Evolutionary conservation across 2,888 invertebrate species (phyloP).

Genomic region (Melinopterus prodromus): DNA sequence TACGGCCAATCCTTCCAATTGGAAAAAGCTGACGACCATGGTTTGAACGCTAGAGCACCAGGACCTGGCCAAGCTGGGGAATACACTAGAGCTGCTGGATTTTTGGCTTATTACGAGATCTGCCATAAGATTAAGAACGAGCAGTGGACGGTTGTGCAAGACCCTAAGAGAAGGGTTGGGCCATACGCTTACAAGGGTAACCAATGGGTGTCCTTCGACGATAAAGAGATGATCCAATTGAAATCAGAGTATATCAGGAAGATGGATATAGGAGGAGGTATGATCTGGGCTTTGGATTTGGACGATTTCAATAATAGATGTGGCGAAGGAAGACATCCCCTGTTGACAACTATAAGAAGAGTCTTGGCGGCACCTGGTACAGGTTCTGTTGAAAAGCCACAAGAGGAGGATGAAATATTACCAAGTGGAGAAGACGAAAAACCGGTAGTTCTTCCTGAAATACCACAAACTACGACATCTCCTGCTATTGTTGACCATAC

Average conservation of each 20-base stretch:
- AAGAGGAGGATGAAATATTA: slow-evolving; percentile 25
- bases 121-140: slow-evolving; percentile 81
- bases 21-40: slow-evolving; percentile 67
- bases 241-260: slow-evolving; percentile 83
- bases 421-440: slow-evolving; percentile 36
- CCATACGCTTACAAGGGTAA: slow-evolving; percentile 87
- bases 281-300: slow-evolving; percentile 91
- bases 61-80: slow-evolving; percentile 86
- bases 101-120: slow-evolving; percentile 90
- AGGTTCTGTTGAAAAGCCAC: slow-evolving; percentile 46
- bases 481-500: slow-evolving; percentile 48
- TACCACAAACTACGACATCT: slow-evolving; percentile 40
- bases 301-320: slow-evolving; percentile 86
- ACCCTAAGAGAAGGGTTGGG: slow-evolving; percentile 80
- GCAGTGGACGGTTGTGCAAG: slow-evolving; percentile 84
- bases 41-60: slow-evolving; percentile 78
- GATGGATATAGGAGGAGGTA: slow-evolving; percentile 83
- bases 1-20: slow-evolving; percentile 88
- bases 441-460: slow-evolving; percentile 32
- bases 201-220: slow-evolving; percentile 94
- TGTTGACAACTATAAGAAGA: slow-evolving; percentile 79
- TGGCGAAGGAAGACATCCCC: slow-evolving; percentile 81
- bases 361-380: slow-evolving; percentile 67
- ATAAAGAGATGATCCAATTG: slow-evolving; percentile 77
- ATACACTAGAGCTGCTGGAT: slow-evolving; percentile 85